Conservation (phyloP, 2,797 vertebrate species). For the Lepus townsendii region DNA sequence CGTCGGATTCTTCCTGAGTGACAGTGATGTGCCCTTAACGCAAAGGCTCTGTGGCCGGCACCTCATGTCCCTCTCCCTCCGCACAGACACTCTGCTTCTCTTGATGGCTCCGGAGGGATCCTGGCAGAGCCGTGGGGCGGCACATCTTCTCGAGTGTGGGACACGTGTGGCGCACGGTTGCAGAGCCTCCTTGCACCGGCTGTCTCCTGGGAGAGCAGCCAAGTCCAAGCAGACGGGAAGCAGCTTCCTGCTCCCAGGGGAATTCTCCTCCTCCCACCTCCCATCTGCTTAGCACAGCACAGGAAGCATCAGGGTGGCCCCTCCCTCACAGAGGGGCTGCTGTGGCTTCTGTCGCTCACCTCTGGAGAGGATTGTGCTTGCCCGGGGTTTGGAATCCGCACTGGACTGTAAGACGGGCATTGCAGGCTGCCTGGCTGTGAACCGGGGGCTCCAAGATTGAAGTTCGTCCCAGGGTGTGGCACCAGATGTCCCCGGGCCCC, state of each 20-base stretch:
- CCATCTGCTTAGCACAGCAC: not conserved
- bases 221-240: conserved; percentile 60
- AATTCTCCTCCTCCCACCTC: not conserved
- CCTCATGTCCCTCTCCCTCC: not conserved
- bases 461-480: not conserved
- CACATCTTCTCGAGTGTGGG: not conserved
- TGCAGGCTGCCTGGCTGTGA: not conserved
- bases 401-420: fast-evolving
- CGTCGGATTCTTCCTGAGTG: not conserved
- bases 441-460: fast-evolving
- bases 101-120: not conserved
- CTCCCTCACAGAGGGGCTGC: fast-evolving
- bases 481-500: fast-evolving
- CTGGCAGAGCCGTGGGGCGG: not conserved
- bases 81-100: not conserved
- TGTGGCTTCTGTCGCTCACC: not conserved
- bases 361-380: not conserved
- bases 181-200: conserved; percentile 37
- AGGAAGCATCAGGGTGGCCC: not conserved
- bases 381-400: fast-evolving
- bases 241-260: not conserved
- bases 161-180: fast-evolving
- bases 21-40: not conserved
- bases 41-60: not conserved
- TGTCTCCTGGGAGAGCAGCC: conserved; percentile 18